Conservation (phyloP, 2,113 vertebrate species). For the Heliornis fulica region DNA sequence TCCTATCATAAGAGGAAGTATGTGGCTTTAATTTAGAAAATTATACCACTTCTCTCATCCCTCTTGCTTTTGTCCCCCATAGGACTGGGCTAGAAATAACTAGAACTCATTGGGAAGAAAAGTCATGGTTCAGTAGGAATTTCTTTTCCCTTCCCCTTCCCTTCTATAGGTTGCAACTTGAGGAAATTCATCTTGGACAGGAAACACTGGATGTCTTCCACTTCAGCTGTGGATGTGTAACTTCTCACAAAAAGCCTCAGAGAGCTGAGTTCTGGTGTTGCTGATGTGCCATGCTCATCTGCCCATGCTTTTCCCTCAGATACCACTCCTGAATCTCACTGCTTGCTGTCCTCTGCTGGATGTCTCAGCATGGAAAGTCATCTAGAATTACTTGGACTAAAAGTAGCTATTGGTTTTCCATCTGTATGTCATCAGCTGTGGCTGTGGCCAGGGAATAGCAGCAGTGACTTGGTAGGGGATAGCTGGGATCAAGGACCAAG, state of each 20-base stretch:
- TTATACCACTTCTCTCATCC: slow-evolving; percentile 17
- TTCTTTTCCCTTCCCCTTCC: not conserved
- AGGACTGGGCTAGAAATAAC: not conserved
- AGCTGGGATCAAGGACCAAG: not conserved
- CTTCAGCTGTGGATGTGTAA: not conserved
- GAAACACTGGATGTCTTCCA: not conserved
- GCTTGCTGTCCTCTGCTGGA: not conserved
- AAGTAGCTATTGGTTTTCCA: not conserved
- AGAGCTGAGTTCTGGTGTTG: not conserved
- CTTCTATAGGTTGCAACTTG: not conserved
- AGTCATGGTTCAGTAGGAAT: not conserved
- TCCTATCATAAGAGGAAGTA: slow-evolving; percentile 46
- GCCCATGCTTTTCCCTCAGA: not conserved
- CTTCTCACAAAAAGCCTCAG: not conserved
- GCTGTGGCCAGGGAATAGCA: not conserved
- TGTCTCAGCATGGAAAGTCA: not conserved
- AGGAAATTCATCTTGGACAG: not conserved
- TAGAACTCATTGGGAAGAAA: not conserved
- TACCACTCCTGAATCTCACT: not conserved
- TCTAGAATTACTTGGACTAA: not conserved
- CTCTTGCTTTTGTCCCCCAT: not conserved
- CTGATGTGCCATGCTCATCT: not conserved
- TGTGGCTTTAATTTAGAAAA: slow-evolving; percentile 36
- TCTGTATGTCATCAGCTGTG: not conserved
- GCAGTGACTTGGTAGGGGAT: not conserved